These are phyloP conservation scores for Cheilosia pagana DNA, from an alignment of 2,888 invertebrate genomes.

Conservation along the genomic window DNA sequence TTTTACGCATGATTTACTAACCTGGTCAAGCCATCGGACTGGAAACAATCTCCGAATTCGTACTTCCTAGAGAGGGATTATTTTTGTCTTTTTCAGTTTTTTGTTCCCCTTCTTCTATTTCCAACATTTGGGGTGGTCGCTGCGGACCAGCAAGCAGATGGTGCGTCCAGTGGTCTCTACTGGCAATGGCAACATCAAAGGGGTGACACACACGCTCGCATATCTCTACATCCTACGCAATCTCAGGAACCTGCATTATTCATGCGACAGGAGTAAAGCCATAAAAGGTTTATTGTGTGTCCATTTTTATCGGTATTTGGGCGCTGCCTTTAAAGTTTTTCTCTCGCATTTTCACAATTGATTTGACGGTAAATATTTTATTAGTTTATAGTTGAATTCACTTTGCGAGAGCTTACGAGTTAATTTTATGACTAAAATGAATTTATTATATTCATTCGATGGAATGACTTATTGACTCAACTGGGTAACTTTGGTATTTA, in stretches of 20 bases:
- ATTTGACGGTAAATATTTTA: slow-evolving; percentile 42
- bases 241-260: slow-evolving; percentile 44
- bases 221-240: neutral
- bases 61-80: slow-evolving; percentile 1
- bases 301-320: neutral
- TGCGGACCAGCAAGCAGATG: slow-evolving; percentile 17
- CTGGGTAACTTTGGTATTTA: no score
- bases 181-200: slow-evolving; percentile 20
- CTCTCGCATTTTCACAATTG: slow-evolving; percentile 5
- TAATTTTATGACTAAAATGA: slow-evolving; percentile 26
- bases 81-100: no score
- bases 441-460: slow-evolving; percentile 15
- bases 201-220: slow-evolving; percentile 1
- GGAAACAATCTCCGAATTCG: slow-evolving; percentile 19
- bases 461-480: neutral
- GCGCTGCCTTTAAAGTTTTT: neutral
- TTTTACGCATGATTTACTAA: slow-evolving; percentile 67
- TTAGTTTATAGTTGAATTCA: slow-evolving; percentile 43
- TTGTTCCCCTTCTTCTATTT: neutral
- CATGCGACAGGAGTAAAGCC: slow-evolving; percentile 35
- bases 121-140: slow-evolving; percentile 11
- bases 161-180: neutral
- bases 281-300: slow-evolving; percentile 29
- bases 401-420: neutral
- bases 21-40: slow-evolving; percentile 46